Percentiles rank a stretch among this genome's conserved stretches.
Conservation (phyloP, 2,797 vertebrate genomes). For the Sebastes trivittatus region DNA sequence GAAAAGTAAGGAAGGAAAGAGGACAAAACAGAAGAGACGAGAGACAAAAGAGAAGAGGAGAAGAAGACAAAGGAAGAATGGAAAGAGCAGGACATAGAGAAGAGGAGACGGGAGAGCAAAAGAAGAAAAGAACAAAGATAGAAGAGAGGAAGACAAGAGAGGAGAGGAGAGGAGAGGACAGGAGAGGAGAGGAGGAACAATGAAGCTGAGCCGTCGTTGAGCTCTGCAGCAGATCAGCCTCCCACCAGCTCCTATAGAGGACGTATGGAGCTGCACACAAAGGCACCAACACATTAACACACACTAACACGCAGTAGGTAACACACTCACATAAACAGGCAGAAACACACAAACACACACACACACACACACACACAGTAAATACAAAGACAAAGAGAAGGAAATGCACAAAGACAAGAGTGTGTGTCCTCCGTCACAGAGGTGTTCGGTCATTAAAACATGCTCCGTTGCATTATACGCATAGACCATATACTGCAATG, state of each 20-base stretch:
- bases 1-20: background rate
- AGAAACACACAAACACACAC: background rate
- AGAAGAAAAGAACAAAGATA: background rate
- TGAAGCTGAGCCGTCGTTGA: slow-evolving; percentile 5
- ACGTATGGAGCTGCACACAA: slow-evolving; percentile 31
- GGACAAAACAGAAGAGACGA: background rate
- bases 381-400: slow-evolving; percentile 7
- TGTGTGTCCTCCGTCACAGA: background rate
- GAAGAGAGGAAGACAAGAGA: background rate
- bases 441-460: slow-evolving; percentile 33
- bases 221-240: slow-evolving; percentile 36
- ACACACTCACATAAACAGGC: background rate
- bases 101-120: background rate
- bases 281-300: background rate
- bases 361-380: background rate
- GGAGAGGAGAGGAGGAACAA: slow-evolving; percentile 3
- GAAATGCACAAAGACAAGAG: background rate
- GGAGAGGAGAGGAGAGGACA: background rate
- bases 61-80: background rate
- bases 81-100: too few species aligned
- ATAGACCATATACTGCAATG: slow-evolving; percentile 3
- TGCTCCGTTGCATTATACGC: slow-evolving; percentile 21
- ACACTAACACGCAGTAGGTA: background rate
- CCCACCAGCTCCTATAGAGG: slow-evolving; percentile 33
- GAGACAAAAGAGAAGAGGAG: background rate